Evolutionary conservation across 2,797 vertebrate species (phyloP), one percentile per base, ranked within the genome.

Genomic region (Anas capensis): DNA sequence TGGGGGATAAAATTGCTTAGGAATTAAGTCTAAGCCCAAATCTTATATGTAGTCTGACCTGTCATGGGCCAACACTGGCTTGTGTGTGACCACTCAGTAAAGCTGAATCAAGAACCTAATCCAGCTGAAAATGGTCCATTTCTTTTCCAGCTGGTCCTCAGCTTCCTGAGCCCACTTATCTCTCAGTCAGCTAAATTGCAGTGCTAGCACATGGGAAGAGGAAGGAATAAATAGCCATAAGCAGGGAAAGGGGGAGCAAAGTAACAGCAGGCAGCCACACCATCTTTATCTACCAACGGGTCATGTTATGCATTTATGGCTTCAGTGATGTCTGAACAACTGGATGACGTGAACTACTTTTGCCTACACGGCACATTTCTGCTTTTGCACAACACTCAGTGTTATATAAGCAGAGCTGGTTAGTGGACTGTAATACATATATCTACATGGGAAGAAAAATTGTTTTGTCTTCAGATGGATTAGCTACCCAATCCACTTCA

Each of bases 391-490:
- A 0, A 49, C 18, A 54, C 42, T 51, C 56, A 77, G 29, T 38
- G 15, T 14, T 73, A 2, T 14, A 42, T 51, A 56, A 60, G 23
- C 73, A 88, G 71, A 60, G 7, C 6, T 60, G 53, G 38, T 53
- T 60, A 77, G 56, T 68, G 31, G 83, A 49, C 8, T 3, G 2
- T 15, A 53, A 91, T 53, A 53, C 44, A 82, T 76, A 20, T 40
- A 60, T 88, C 34, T 42, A 78, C 8, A 23, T 64, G 21, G 27
- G 42, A 76, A 66, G 34, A 77, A 87, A 93, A 77, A 4, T 4
- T 77, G 4, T 33, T 95, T 83, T 87, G 34, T 80, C 75, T 91
- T 91, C 44, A 49, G 8, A 11, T 49, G 60, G 16, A 53, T 70
- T 40, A 60, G n/a, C 58, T 73, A 66, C 56, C 18, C 21, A 62